Base-by-base conservation (phyloP, 1,140 invertebrate species). In the Panulirus ornatus region DNA sequence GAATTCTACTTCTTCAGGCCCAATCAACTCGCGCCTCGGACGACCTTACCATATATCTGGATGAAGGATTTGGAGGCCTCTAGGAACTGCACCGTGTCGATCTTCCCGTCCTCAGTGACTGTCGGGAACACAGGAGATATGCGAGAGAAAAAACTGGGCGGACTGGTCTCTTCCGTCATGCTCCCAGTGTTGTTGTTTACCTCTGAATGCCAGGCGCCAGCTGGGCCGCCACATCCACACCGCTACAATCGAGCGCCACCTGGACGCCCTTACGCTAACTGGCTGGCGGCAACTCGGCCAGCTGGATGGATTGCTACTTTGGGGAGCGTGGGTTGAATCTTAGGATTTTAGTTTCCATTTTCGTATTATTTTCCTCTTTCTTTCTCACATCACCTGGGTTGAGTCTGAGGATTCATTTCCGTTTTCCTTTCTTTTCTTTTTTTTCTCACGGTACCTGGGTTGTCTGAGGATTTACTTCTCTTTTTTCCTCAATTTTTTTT, bases 51-150 rank as follows among this genome's bases (percentile, higher is more conserved):
- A 34, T 88, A 88, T 38, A 88, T 88, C 47, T 88, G 36, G 16
- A 79, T 88, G 42, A 88, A 88, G 40, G 85, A 78, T 22, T 79
- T 88, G 5, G 85, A 81, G n/a, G 85, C 75, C 38, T 88, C 85
- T 3, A 88, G 75, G 40, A 88, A 88, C 40, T 79, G 54, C 85
- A 78, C 85, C 16, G 85, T 88, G 27, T 88, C 76, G 3, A 88
- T 44, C 40, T 88, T 88, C 34, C 85, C 85, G 42, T 88, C 85
- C 38, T 66, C 19, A 3, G 85, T 88, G 1, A 47, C 54, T 30
- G 19, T 30, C 0, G 85, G 85, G 40, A 71, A 88, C 2, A 44
- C 11, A 14, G 75, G 85, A 30, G 75, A 88, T 5, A 88, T 1
- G 9, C 81, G 75, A 16, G 71, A 88, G 75, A 88, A 88, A 40